Conservation (phyloP, 53 echinoderm and acorn worm species). For the Holothuria scabra region DNA sequence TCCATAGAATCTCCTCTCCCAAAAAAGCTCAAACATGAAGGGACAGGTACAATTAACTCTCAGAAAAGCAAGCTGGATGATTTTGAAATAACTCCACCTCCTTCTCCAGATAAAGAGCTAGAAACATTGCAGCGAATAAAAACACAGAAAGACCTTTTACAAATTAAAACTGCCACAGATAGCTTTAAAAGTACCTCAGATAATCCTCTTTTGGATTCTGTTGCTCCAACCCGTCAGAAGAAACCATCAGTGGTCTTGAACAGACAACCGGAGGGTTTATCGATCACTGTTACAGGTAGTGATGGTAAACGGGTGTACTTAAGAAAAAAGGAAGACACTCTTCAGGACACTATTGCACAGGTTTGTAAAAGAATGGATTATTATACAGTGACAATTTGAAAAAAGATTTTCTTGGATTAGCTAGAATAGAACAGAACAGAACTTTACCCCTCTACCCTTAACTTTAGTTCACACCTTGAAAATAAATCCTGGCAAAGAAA, state of each 20-base stretch:
- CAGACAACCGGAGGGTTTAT: slow-evolving; percentile 17
- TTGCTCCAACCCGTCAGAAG: background rate
- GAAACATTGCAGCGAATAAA: slow-evolving; percentile 24
- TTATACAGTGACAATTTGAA: background rate
- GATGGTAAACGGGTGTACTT: slow-evolving; percentile 18
- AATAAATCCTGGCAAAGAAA: too few relatives aligned
- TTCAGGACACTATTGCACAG: background rate
- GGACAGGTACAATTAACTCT: too few relatives aligned
- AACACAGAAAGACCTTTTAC: background rate
- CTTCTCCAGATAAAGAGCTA: slow-evolving; percentile 31
- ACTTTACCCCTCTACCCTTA: too few relatives aligned
- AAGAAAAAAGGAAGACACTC: slow-evolving; percentile 1
- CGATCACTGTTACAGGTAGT: slow-evolving; percentile 15
- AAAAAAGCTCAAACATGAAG: slow-evolving; percentile 1
- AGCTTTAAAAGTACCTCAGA: background rate
- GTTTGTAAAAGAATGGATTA: background rate
- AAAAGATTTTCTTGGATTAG: too few relatives aligned
- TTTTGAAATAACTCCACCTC: slow-evolving; percentile 45
- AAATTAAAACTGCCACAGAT: background rate
- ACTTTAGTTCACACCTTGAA: too few relatives aligned
- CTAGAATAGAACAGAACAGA: too few relatives aligned
- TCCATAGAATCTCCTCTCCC: slow-evolving; percentile 1
- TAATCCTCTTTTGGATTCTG: background rate
- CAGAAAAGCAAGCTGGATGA: background rate
- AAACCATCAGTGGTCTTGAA: background rate